phyloP scores from a whole-genome alignment of 2,113 vertebrate genomes.

The Dendropsophus ebraccatus region DNA sequence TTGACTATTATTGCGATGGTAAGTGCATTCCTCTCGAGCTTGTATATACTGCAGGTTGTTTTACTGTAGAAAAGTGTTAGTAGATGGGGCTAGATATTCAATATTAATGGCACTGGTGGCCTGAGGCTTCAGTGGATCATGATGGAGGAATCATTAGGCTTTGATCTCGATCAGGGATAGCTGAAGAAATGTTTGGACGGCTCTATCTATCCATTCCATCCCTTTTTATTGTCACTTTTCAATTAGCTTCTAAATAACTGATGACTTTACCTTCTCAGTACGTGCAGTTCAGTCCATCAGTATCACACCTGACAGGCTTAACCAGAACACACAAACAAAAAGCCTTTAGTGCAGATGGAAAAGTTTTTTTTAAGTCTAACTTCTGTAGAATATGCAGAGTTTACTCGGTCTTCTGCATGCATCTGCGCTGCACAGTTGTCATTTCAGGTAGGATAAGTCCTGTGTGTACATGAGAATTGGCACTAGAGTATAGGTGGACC shows the following conservation, averaged over 20 bases:
- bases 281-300: not conserved
- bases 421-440: not conserved
- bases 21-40: not conserved
- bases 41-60: not conserved
- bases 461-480: no score
- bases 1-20: not conserved
- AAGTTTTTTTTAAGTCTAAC: not conserved
- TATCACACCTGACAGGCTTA: not conserved
- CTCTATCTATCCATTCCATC: not conserved
- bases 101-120: not conserved
- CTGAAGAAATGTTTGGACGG: not conserved
- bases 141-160: not conserved
- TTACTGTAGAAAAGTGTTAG: no score
- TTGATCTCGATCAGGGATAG: conserved; percentile 1
- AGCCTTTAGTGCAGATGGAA: not conserved
- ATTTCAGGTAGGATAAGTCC: no score
- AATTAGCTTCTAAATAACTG: not conserved
- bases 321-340: not conserved
- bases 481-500: no score
- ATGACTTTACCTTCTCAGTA: not conserved
- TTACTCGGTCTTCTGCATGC: not conserved
- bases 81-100: not conserved
- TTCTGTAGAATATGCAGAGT: not conserved
- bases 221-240: conserved; percentile 1
- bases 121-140: not conserved